Conservation (phyloP, 2,797 vertebrate species). For the Gobio occitaniae region DNA sequence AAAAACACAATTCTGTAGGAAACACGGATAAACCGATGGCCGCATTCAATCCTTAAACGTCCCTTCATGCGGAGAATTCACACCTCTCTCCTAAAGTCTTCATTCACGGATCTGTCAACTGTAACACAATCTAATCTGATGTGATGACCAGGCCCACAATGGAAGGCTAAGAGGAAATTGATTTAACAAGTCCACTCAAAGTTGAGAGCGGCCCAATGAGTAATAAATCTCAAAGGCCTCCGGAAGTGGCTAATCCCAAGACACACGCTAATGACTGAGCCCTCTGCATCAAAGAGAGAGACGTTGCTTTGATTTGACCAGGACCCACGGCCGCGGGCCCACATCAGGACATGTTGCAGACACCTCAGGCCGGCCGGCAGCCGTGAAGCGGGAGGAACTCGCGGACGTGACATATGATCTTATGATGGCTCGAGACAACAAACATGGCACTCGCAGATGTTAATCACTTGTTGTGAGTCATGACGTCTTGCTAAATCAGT, state of each 20-base stretch:
- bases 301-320: constrained; percentile 57
- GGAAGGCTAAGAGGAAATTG: constrained; percentile 56
- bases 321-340: constrained; percentile 44
- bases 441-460: constrained; percentile 56
- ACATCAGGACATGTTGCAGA: constrained; percentile 51
- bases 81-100: constrained; percentile 36
- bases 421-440: constrained; percentile 48
- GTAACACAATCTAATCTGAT: constrained; percentile 49
- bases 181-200: constrained; percentile 61
- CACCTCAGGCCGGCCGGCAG: constrained; percentile 12
- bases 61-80: constrained; percentile 12
- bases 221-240: constrained; percentile 59
- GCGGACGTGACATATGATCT: constrained; percentile 66
- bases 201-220: constrained; percentile 51
- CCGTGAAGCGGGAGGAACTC: constrained; percentile 33
- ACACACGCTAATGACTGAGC: constrained; percentile 58
- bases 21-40: background rate
- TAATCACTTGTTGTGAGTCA: constrained; percentile 47
- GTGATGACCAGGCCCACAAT: constrained; percentile 51
- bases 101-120: constrained; percentile 35
- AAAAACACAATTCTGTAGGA: constrained; percentile 2
- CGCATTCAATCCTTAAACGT: background rate
- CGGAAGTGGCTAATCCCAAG: constrained; percentile 62
- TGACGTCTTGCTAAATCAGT: constrained; percentile 42
- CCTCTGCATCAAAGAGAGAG: constrained; percentile 58